phyloP scores from a whole-genome alignment of 2,113 vertebrate species.

The Rhombomys opimus region DNA sequence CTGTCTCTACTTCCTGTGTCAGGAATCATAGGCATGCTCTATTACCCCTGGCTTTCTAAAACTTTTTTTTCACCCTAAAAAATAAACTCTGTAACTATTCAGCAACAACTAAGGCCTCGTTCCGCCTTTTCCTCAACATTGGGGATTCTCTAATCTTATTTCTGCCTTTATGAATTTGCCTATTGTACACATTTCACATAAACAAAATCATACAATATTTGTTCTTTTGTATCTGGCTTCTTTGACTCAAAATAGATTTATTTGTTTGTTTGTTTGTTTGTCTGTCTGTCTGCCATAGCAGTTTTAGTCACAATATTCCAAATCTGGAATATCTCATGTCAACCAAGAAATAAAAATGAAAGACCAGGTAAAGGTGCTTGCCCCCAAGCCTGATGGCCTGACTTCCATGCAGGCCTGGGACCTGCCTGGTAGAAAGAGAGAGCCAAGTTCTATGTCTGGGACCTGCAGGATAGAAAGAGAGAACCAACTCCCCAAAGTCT shows the following conservation, averaged over 20 bases:
- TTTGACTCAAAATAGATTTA: not conserved
- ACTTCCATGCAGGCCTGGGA: not conserved
- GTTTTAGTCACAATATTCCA: not conserved
- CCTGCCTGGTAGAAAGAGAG: not conserved
- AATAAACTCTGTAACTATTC: not conserved
- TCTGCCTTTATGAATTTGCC: not conserved
- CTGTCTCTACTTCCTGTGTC: not conserved
- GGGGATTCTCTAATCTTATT: not conserved
- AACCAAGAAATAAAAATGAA: not conserved
- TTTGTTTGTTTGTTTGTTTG: not conserved
- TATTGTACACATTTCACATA: not conserved
- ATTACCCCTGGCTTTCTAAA: not conserved
- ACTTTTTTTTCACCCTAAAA: not conserved
- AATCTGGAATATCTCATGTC: not conserved
- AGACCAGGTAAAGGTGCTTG: not conserved
- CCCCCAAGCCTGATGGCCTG: not conserved
- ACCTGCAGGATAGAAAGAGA: not conserved
- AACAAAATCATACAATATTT: not conserved
- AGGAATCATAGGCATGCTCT: not conserved
- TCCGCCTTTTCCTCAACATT: not conserved
- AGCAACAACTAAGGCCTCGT: not conserved
- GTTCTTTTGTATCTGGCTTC: not conserved
- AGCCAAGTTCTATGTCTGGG: not conserved
- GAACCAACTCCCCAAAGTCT: not conserved
- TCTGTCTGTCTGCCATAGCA: not conserved